phyloP scores from a whole-genome alignment of 2,888 invertebrate genomes.

The Camptogramma bilineatum region DNA sequence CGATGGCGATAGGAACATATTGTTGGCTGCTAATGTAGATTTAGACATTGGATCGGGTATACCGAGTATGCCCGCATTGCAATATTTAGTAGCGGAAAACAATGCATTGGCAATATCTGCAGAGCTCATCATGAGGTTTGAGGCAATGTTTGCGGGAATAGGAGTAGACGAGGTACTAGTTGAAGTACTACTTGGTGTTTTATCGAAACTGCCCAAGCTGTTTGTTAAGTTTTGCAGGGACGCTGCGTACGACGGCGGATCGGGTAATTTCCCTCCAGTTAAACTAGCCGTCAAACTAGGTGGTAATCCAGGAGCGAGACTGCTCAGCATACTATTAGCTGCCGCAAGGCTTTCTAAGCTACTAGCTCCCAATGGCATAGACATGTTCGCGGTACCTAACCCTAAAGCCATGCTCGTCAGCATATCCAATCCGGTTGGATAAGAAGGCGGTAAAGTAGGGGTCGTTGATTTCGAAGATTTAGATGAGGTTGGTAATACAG shows the following conservation, averaged over 20 bases:
- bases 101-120: slow-evolving; percentile 88
- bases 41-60: slow-evolving; percentile 92
- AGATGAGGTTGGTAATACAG: slow-evolving; percentile 85
- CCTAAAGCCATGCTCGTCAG: slow-evolving; percentile 82
- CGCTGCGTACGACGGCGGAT: slow-evolving; percentile 79
- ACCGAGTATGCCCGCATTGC: slow-evolving; percentile 86
- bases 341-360: slow-evolving; percentile 80
- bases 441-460: slow-evolving; percentile 80
- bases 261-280: slow-evolving; percentile 73
- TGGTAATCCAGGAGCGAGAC: slow-evolving; percentile 73
- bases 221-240: slow-evolving; percentile 76
- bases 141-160: slow-evolving; percentile 83
- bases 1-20: slow-evolving; percentile 91
- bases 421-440: slow-evolving; percentile 81
- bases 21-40: slow-evolving; percentile 90
- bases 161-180: slow-evolving; percentile 81
- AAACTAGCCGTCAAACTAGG: slow-evolving; percentile 76
- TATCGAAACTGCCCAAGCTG: slow-evolving; percentile 74
- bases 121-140: slow-evolving; percentile 87
- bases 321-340: slow-evolving; percentile 78
- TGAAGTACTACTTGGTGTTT: slow-evolving; percentile 78
- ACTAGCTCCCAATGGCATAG: slow-evolving; percentile 72
- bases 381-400: slow-evolving; percentile 74
- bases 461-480: slow-evolving; percentile 85
- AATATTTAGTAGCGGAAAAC: slow-evolving; percentile 88